Base-by-base conservation (phyloP, 2,888 invertebrate species). In the Sipha maydis region DNA sequence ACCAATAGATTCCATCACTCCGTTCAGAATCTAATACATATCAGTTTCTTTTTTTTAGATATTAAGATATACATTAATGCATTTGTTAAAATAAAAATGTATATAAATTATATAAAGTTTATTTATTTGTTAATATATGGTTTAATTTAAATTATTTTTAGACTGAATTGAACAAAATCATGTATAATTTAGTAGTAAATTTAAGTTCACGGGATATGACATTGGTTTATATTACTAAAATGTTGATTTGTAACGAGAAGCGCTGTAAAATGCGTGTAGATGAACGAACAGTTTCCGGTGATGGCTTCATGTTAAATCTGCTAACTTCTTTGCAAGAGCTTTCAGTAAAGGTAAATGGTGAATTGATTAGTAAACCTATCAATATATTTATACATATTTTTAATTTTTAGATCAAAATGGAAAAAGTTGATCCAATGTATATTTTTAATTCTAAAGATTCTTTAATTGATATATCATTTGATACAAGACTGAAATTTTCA, bases 251-350 rank as follows among this genome's bases (percentile, higher is more conserved):
- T 91, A 99, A 99, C 91, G 95, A 96, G 91, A 96, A 97, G 90
- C 94, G 98, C 69, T 95, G 97, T 3, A 98, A 98, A 92, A 93
- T 99, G 90, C 97, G 97, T 91, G 96, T 95, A 61, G 97, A 98
- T 92, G 97, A 98, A 91, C 94, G 96, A 89, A 94, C 96, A 2
- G 93, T 98, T 0, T 97, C 98, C 21, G 96, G 97, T 9, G 98
- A 99, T 92, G 99, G 99, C 0, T 98, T 98, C 92, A 97, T 99
- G 96, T 93, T 99, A 91, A 99, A 99, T 93, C 92, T 99, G 31
- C 94, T 98, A 91, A 96, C 96, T 83, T 96, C 98, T 34, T 93
- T 99, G 90, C 99, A 99, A 92, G 95, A 96, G 92, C 93, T 99
- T 38, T 96, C 98, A 0, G 94, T 96, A 25, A 97, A 98, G 91